Evolutionary conservation across 2,113 vertebrate species (phyloP).

Genomic region (Pardalotus punctatus): DNA sequence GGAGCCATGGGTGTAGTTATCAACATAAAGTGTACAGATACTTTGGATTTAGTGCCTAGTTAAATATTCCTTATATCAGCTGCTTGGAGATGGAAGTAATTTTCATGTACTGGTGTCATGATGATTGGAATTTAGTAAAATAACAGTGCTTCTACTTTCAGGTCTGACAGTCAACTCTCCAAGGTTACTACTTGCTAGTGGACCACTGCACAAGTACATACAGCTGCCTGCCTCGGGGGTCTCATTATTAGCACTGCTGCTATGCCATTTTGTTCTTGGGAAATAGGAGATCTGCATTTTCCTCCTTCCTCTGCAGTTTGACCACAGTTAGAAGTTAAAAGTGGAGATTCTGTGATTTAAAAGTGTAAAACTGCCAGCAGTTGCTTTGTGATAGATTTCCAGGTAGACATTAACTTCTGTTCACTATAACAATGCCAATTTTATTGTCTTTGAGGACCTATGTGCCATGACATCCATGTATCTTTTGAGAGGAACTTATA

Average conservation of each 20-base stretch:
- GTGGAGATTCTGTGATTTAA: background rate
- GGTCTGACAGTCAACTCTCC: background rate
- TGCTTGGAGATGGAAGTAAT: background rate
- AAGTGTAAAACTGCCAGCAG: background rate
- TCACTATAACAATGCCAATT: background rate
- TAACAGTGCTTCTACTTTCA: background rate
- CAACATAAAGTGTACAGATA: background rate
- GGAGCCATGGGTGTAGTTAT: background rate
- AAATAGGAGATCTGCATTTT: background rate
- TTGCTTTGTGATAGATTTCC: background rate
- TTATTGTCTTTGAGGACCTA: background rate
- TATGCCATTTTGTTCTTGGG: background rate
- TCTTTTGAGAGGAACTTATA: background rate
- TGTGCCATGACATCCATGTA: background rate
- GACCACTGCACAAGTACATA: background rate
- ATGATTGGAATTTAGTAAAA: background rate
- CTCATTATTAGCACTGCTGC: background rate
- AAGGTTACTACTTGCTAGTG: background rate
- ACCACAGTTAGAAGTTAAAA: background rate
- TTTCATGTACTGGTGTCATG: background rate
- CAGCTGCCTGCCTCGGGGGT: background rate
- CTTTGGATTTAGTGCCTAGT: background rate
- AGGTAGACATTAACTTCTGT: background rate
- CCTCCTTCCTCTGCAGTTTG: background rate
- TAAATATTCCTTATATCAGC: background rate